Evolutionary conservation across 1,140 invertebrate species (phyloP), one percentile per base, ranked within the genome.

Genomic region (Ceratina japonica): DNA sequence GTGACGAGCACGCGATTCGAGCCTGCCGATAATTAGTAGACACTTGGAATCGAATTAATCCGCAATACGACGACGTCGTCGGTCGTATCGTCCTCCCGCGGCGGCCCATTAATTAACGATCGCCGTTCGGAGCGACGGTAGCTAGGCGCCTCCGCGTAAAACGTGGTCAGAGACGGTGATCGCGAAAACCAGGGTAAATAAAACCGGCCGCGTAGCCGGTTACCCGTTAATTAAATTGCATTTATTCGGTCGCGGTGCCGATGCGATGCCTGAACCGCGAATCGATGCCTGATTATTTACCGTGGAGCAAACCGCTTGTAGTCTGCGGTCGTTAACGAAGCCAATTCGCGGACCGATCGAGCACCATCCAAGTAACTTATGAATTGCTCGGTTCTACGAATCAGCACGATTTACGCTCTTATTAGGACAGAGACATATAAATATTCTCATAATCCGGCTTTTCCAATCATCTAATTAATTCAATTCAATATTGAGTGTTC

Each of bases 21-120:
- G 66, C 63, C 75, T 31, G 68, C 75, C 73, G 83, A 85, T 85
- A 85, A 85, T 85, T 85, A 85, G 83, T 85, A 85, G 83, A 85
- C 84, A 82, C 84, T 82, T 84, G 65, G 83, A 84, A 72, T 84
- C 80, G 75, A 85, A 85, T 85, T 85, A 85, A 85, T 85, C 80
- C 80, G 82, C 78, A 73, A 80, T 79, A 83, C 74, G 70, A 84
- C 78, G 81, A 83, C 83, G 68, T 59, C 54, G 62, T 44, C 37
- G 37, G 37, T 10, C 37, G 37, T 44, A 74, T 65, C 52, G 78
- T 64, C 51, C 44, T 56, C 58, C 56, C 15, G 58, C 82, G 82
- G 58, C 54, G 66, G 51, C 77, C 71, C 82, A 84, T 84, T 84
- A 84, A 84, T 84, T 84, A 84, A 84, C 68, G 82, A 80, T 74